Evolutionary conservation across 2,888 invertebrate species (phyloP).

Genomic region (Ornithoptera alexandrae): DNA sequence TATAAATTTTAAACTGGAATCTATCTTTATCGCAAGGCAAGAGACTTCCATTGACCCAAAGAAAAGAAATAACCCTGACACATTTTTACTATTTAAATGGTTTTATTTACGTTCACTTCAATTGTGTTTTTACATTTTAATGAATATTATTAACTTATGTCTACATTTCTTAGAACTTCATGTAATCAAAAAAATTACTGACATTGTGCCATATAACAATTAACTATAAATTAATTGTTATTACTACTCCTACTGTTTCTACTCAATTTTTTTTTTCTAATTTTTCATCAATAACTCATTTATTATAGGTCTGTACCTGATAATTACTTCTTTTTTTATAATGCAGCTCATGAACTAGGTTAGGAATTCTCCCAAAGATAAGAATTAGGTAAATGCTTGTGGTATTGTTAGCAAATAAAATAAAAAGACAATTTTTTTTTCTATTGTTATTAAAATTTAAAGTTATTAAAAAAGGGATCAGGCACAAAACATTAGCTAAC

Average conservation of each 20-base stretch:
- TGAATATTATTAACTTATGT: not conserved
- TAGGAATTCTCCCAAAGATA: constrained; percentile 58
- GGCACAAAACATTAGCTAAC: not conserved
- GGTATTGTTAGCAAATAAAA: constrained; percentile 12
- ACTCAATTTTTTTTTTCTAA: constrained; percentile 24
- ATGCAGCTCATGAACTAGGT: constrained; percentile 45
- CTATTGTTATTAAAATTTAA: not conserved
- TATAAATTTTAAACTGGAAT: constrained; percentile 21
- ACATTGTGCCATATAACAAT: constrained; percentile 43
- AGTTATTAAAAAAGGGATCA: not conserved
- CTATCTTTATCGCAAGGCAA: constrained; percentile 21
- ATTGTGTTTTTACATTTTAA: not conserved
- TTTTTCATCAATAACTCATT: constrained; percentile 31
- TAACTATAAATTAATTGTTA: constrained; percentile 31
- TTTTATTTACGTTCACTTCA: constrained; percentile 38
- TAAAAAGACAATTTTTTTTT: not conserved
- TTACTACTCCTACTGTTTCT: not conserved
- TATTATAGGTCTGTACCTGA: constrained; percentile 52
- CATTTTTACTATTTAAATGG: constrained; percentile 16
- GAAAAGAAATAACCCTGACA: constrained; percentile 20
- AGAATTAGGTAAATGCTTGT: constrained; percentile 46
- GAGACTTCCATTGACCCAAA: constrained; percentile 15
- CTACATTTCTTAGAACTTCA: not conserved
- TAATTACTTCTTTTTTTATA: constrained; percentile 33
- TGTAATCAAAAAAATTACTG: constrained; percentile 10